These are phyloP conservation scores for Cosmorhoe ocellata DNA, from an alignment of 2,888 invertebrate species.

Conservation along the genomic window DNA sequence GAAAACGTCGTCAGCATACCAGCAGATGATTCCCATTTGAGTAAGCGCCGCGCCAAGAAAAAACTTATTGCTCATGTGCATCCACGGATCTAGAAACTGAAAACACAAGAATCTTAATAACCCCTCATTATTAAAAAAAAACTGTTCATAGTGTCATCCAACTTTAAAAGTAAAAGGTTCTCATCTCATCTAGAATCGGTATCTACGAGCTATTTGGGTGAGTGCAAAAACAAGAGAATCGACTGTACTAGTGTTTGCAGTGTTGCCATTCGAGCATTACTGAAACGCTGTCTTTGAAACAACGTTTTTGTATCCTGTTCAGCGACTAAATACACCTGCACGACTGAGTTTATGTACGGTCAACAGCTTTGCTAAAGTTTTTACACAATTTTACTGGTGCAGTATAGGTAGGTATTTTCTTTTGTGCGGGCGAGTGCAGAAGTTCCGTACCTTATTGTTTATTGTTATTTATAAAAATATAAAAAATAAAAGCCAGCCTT, in stretches of 20 bases:
- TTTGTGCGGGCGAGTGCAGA: neutral
- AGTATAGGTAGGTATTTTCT: no score
- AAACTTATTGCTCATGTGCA: slow-evolving; percentile 69
- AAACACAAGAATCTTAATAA: slow-evolving; percentile 20
- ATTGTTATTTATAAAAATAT: neutral
- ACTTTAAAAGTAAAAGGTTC: no score
- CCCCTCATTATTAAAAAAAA: neutral
- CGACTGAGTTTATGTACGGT: slow-evolving; percentile 5
- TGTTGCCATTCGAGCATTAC: slow-evolving; percentile 5
- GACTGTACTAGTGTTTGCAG: slow-evolving; percentile 5
- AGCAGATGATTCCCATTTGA: slow-evolving; percentile 69
- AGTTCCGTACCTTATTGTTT: neutral
- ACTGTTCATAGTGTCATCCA: no score
- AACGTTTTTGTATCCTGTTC: slow-evolving; percentile 2
- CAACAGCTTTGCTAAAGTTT: slow-evolving; percentile 2
- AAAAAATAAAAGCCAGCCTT: no score
- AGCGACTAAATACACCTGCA: slow-evolving; percentile 8
- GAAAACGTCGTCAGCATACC: slow-evolving; percentile 71
- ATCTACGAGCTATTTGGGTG: no score
- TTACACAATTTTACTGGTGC: neutral
- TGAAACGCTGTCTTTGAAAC: slow-evolving; percentile 2
- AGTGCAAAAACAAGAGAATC: slow-evolving; percentile 7
- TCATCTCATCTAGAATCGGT: no score
- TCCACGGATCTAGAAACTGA: slow-evolving; percentile 65
- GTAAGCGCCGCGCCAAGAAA: slow-evolving; percentile 64